Base-by-base conservation (phyloP, 1,140 invertebrate species). In the Colletes latitarsis region DNA sequence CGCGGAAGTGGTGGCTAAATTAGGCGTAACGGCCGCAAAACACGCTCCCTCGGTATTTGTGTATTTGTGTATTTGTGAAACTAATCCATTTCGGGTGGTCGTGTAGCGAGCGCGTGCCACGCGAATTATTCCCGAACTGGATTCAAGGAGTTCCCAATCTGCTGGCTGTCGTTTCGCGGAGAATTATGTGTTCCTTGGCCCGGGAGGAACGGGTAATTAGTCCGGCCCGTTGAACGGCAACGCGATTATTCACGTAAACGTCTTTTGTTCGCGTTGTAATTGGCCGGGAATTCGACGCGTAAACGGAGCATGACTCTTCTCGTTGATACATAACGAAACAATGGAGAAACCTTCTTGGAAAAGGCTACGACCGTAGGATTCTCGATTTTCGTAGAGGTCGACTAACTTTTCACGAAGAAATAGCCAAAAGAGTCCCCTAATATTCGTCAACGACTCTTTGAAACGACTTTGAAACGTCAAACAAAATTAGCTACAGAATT, bases 51-150 rank as follows among this genome's bases (percentile, higher is more conserved):
- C 62, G 30, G 5, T 15, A 21, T 43, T 30, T 30, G 30, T 30
- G 72, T 77, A 82, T 83, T 82, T 82, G 80, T 82, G 67, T 83
- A 83, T 83, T 83, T 82, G 73, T 72, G 82, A 83, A 82, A 83
- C 82, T 83, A 83, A 83, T 83, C 82, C 82, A 83, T 55, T 82
- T 57, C 72, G 30, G 49, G 39, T 62, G 82, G 64, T 55, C 77
- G 77, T 57, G 6, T 52, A 55, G 30, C n/a, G 46, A 60, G 41
- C 49, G 72, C 72, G 72, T 64, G 52, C 64, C 52, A 8, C n/a
- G 15, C 39, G 68, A 52, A 70, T 70, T 52, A 49, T 70, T 70
- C 9, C 52, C n/a, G 1, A 66, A n/a, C 9, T 39, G 71, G 39
- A 68, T 55, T 81, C 80, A 77, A 82, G 82, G 58, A 82, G 82